phyloP scores from a whole-genome alignment of 1,140 invertebrate species.

The Octopus bimaculoides region DNA sequence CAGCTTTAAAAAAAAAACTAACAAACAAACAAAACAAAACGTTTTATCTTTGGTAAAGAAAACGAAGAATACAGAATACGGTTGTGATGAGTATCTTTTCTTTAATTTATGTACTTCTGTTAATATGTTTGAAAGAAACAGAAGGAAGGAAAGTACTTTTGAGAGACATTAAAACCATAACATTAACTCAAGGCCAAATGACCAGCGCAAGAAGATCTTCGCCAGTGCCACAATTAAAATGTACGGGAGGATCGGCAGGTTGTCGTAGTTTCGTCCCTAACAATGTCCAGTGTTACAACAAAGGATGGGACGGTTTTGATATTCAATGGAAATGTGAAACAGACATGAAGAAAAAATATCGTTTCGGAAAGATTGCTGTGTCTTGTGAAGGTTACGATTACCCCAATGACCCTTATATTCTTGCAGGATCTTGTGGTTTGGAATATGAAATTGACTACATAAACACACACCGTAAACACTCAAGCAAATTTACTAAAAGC shows the following conservation, averaged over 20 bases:
- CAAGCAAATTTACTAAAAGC: too few relatives aligned
- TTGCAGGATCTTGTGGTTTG: constrained; percentile 62
- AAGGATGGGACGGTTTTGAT: constrained; percentile 63
- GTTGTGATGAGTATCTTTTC: too few relatives aligned
- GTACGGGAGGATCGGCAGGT: constrained; percentile 61
- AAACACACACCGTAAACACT: too few relatives aligned
- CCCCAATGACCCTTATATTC: constrained; percentile 63
- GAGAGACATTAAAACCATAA: constrained; percentile 58
- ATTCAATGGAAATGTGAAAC: constrained; percentile 67
- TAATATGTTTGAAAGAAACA: too few relatives aligned
- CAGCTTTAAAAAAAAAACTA: too few relatives aligned
- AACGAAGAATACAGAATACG: too few relatives aligned
- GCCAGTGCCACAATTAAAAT: constrained; percentile 63
- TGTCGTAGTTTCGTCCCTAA: constrained; percentile 53
- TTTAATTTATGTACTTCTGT: too few relatives aligned
- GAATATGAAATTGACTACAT: too few relatives aligned
- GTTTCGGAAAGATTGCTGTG: constrained; percentile 63
- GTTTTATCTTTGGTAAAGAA: too few relatives aligned
- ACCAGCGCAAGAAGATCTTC: constrained; percentile 59
- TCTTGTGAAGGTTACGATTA: constrained; percentile 65
- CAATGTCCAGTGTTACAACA: constrained; percentile 65
- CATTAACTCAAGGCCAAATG: constrained; percentile 57
- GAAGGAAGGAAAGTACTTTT: constrained; percentile 47
- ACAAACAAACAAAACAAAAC: too few relatives aligned
- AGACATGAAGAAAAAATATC: constrained; percentile 61